Base-by-base conservation (phyloP, 1,140 invertebrate genomes). In the Lerema accius region DNA sequence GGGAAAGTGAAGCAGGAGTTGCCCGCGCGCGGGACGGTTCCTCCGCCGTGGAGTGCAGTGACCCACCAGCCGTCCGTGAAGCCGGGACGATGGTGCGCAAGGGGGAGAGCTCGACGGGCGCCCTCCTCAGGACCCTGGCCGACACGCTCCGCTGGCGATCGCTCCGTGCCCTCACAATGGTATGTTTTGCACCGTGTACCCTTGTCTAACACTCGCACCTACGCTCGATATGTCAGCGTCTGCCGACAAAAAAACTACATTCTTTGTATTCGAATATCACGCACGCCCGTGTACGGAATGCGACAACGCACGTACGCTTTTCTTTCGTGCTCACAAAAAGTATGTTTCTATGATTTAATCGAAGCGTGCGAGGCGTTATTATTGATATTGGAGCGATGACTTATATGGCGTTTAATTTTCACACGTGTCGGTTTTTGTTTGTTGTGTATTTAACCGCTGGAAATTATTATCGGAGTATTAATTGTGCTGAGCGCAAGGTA, bases 21-120 rank as follows among this genome's bases (percentile, higher is more conserved):
- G 40, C 19, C 11, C 43, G 28, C 39, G 16, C 40, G 55, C 26
- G 15, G 19, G 17, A 37, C 50, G 37, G 14, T 39, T 39, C 43
- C 16, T 23, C 23, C 17, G 64, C 45, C 68, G 23, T 68, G 53
- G 61, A 76, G 85, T 85, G 81, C 84, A 89, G 72, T 85, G 84
- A 86, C 83, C 86, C 80, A 81, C 32, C 81, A 78, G 74, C 79
- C 73, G 78, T 78, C 84, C 82, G 84, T 86, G 82, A 84, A 82
- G 82, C 66, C 75, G 80, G 78, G 73, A 58, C 53, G 53, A 89
- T 89, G 86, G 83, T 87, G 67, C 83, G 79, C 73, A 80, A 86
- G 72, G 82, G 84, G 83, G 86, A 89, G 69, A 76, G 72, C 69
- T 78, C 84, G 72, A 76, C 74, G 48, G 71, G 75, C 69, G 78